Base-by-base conservation (phyloP, 2,113 vertebrate genomes). In the Gymnorhina tibicen region DNA sequence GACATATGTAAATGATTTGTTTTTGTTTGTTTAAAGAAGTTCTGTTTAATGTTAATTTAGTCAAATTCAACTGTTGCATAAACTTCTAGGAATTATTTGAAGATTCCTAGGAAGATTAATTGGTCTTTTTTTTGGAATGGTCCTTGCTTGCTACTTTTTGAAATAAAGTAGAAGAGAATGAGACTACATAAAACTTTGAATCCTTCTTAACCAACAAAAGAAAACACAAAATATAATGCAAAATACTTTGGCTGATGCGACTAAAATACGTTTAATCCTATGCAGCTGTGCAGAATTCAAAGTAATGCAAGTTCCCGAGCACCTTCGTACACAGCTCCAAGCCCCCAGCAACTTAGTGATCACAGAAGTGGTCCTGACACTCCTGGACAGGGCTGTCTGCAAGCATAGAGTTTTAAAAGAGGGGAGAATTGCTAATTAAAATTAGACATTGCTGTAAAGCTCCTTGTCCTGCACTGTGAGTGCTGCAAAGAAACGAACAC, bases 1-100 rank as follows among this genome's bases (percentile, higher is more conserved):
- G 87, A 93, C 66, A 93, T 73, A 87, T 91, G 91, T 90, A 91
- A 91, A 92, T 85, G 59, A 89, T 95, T 96, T 97, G 85, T 87
- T 95, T 91, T 52, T 93, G 85, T 94, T 88, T 95, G 87, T 89
- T 94, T 89, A 87, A 96, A 93, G 74, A 83, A 87, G 81, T 86
- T 95, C 90, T 94, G 75, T 93, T 93, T 90, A 90, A 92, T 78
- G 79, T 93, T 95, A 90, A 86, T 95, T 78, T 85, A 82, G 89
- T 93, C 74, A 94, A 94, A 91, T 89, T 93, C 18, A 4, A 39
- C 89, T 53, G 58, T 85, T 95, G 62, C 66, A 95, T 91, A 93
- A 94, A 94, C 87, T 97, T 96, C 89, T 93, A 97, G 85, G 96
- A 94, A 96, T 91, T 91, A 94, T 69, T 66, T 94, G 85, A 96